A percentile compares a stretch with the other conserved stretches of the same genome.
phyloP scores from a whole-genome alignment of 1,140 invertebrate genomes.

The Liolophura sinensis region DNA sequence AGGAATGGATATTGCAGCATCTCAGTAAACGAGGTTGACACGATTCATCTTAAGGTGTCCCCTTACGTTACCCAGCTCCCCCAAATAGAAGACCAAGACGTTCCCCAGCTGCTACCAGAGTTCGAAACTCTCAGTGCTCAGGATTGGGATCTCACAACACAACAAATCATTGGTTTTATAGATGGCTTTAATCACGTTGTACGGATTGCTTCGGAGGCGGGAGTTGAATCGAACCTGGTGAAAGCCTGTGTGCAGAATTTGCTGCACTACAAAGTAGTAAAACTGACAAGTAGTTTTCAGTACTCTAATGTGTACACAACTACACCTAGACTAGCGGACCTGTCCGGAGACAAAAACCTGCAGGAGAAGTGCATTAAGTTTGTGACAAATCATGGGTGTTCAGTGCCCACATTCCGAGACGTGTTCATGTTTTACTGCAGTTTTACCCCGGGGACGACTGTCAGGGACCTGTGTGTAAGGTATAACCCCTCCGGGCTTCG shows the following conservation, averaged over 20 bases:
- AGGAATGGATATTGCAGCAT: slow-evolving; percentile 73
- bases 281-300: too few relatives aligned
- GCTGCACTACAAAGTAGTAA: slow-evolving; percentile 26
- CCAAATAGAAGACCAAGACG: slow-evolving; percentile 85
- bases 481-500: slow-evolving; percentile 72
- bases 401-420: slow-evolving; percentile 71
- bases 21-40: slow-evolving; percentile 65
- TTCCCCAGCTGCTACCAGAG: slow-evolving; percentile 73
- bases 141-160: slow-evolving; percentile 92
- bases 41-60: slow-evolving; percentile 60
- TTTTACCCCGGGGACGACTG: slow-evolving; percentile 82
- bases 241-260: slow-evolving; percentile 94
- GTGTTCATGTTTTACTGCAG: slow-evolving; percentile 80
- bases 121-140: too few relatives aligned
- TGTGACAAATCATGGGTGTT: slow-evolving; percentile 66
- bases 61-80: slow-evolving; percentile 65
- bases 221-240: slow-evolving; percentile 91
- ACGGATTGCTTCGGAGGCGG: slow-evolving; percentile 68
- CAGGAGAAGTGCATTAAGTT: slow-evolving; percentile 77
- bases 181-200: slow-evolving; percentile 89
- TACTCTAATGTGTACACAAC: slow-evolving; percentile 92
- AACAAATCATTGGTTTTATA: slow-evolving; percentile 85
- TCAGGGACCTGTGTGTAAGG: slow-evolving; percentile 81
- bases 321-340: slow-evolving; percentile 75
- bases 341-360: slow-evolving; percentile 66